phyloP scores from a whole-genome alignment of 2,113 vertebrate species.

The Saiga tatarica region DNA sequence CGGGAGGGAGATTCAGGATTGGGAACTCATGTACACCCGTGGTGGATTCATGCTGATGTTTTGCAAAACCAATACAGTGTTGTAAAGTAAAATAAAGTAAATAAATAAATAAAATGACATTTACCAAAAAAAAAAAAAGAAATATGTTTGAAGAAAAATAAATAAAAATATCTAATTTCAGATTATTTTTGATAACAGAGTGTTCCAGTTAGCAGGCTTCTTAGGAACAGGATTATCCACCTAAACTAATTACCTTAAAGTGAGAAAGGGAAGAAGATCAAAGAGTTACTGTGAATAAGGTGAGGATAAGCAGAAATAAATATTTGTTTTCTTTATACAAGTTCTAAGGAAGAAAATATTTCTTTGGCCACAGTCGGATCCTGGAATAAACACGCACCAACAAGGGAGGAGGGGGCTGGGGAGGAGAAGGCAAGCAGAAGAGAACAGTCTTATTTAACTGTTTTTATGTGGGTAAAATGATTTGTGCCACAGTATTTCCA shows the following conservation, averaged over 20 bases:
- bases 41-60: too few species aligned
- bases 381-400: slow-evolving; percentile 59
- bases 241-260: slow-evolving; percentile 46
- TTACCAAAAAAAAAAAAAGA: too few species aligned
- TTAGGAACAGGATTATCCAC: slow-evolving; percentile 15
- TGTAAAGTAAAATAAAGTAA: too few species aligned
- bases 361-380: slow-evolving; percentile 48
- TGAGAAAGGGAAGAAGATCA: slow-evolving; percentile 1
- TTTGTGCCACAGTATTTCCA: slow-evolving; percentile 87
- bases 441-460: slow-evolving; percentile 83
- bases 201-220: neutral
- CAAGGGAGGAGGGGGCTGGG: neutral
- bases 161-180: slow-evolving; percentile 27
- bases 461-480: slow-evolving; percentile 85
- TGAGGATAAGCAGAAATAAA: slow-evolving; percentile 34
- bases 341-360: slow-evolving; percentile 66
- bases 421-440: slow-evolving; percentile 73
- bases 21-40: too few species aligned
- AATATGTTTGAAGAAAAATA: too few species aligned
- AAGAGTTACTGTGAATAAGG: slow-evolving; percentile 15
- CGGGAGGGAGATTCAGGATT: too few species aligned
- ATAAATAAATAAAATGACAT: too few species aligned
- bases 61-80: too few species aligned
- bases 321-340: slow-evolving; percentile 25
- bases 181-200: neutral